Evolutionary conservation across 2,797 vertebrate species (phyloP).

Genomic region (Eleutherodactylus coqui): DNA sequence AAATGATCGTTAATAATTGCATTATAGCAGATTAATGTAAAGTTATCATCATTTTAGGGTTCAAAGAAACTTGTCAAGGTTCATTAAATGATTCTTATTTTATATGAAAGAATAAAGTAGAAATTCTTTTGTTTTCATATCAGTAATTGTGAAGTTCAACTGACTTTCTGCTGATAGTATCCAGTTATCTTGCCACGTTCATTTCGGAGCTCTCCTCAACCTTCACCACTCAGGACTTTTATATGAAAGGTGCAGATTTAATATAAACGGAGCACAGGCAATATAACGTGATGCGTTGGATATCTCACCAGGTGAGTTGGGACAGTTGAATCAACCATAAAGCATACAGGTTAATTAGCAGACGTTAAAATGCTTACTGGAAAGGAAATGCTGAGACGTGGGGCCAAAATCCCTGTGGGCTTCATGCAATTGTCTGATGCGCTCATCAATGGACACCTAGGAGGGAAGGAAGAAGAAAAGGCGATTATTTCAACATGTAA

Average conservation of each 20-base stretch:
- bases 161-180: not conserved
- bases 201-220: not conserved
- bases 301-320: slow-evolving; percentile 22
- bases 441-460: slow-evolving; percentile 89
- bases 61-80: not conserved
- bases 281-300: slow-evolving; percentile 26
- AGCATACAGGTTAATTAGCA: slow-evolving; percentile 61
- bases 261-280: not conserved
- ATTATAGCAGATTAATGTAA: not conserved
- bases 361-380: slow-evolving; percentile 80
- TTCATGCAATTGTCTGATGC: slow-evolving; percentile 90
- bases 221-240: slow-evolving; percentile 24
- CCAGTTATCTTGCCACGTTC: not conserved
- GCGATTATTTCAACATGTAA: slow-evolving; percentile 54
- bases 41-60: not conserved
- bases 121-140: not conserved
- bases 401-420: slow-evolving; percentile 90
- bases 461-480: slow-evolving; percentile 64
- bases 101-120: not conserved
- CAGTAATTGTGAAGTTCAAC: not conserved
- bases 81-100: too few species aligned
- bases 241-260: slow-evolving; percentile 33
- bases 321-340: slow-evolving; percentile 31
- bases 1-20: not conserved
- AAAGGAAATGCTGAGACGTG: slow-evolving; percentile 85